Base-by-base conservation (phyloP, 2,888 invertebrate species). In the Tinea trinotella region DNA sequence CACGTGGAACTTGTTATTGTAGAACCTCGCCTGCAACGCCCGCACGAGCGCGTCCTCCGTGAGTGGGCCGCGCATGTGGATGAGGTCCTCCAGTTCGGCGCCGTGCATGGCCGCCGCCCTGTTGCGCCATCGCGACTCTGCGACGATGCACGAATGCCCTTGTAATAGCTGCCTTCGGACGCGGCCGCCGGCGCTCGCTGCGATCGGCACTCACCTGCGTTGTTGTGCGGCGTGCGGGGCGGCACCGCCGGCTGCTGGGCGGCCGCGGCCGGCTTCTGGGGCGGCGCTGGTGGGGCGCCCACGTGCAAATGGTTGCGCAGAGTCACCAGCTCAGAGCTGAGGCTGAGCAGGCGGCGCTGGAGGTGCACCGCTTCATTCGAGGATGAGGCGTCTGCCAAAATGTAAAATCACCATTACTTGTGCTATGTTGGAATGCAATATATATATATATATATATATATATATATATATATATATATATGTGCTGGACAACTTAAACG, bases 31-130 rank as follows among this genome's bases (percentile, higher is more conserved):
- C 72, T 97, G 96, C 60, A 98, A 89, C 67, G 96, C 94, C 73
- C 94, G 92, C 80, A 97, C 93, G 52, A 97, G 93, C 56, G 96
- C 96, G 76, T 97, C 96, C 80, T 98, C 97, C 30, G 96, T 97
- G 65, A 97, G 90, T 54, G 97, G 97, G 30, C 96, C 96, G 49
- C 94, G 91, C 67, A 97, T 87, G 84, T 97, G 96, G 73, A 97
- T 97, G 65, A 97, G 90, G 85, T 97, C 97, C 68, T 95, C 93
- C n/a, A 15, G 10, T 55, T 46, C 53, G 55, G 59, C 65, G 54
- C 30, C 62, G 58, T 54, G 63, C 60, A 54, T 60, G 58, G 34
- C 63, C 61, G n/a, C n/a, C n/a, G n/a, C n/a, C 4, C 59, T 61
- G 22, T 64, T 61, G n/a, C 59, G 60, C 10, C 57, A 62, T 24